phyloP scores from a whole-genome alignment of 2,113 vertebrate species.

The Antechinus stuartii region DNA sequence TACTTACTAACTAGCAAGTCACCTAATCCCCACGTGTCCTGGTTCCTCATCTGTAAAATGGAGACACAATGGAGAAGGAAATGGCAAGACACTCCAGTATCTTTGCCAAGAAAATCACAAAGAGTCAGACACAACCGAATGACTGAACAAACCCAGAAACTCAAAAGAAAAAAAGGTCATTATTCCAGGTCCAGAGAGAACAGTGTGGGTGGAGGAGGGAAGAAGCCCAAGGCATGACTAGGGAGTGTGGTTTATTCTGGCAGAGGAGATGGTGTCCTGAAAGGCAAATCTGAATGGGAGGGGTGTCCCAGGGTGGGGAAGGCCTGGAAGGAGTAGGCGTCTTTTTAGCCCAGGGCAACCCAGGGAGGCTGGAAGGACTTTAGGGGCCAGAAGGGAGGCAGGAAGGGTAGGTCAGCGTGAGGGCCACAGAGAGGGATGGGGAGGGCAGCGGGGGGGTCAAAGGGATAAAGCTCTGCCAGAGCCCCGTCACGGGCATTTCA shows the following conservation, averaged over 20 bases:
- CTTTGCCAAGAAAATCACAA: no score
- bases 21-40: no score
- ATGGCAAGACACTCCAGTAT: no score
- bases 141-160: no score
- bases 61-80: no score
- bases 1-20: no score
- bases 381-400: neutral
- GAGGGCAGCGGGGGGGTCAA: no score
- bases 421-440: no score
- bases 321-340: neutral
- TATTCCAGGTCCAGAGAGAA: neutral
- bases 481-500: neutral
- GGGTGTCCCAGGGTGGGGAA: neutral
- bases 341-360: neutral
- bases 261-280: no score
- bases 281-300: neutral
- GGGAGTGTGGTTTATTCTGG: neutral
- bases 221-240: neutral
- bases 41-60: no score
- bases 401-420: neutral
- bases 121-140: no score
- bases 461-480: neutral
- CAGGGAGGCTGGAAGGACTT: neutral
- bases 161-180: neutral
- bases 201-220: neutral